Evolutionary conservation across 2,797 vertebrate species (phyloP), one percentile per base, ranked within the genome.

Genomic region (Cephalopachus bancanus): DNA sequence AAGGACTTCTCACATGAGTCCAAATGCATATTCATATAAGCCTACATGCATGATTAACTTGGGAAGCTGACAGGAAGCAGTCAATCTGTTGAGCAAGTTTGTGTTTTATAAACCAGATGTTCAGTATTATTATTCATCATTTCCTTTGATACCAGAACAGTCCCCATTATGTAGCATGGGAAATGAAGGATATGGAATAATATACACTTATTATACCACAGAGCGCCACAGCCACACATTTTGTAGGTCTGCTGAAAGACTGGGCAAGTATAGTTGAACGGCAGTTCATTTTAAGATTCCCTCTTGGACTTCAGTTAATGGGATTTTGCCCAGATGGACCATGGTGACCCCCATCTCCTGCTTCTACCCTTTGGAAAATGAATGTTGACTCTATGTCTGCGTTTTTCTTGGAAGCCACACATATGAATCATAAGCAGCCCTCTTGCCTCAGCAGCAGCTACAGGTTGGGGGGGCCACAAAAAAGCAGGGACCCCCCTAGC

Each of bases 31-130:
- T 95, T 96, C 96, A 93, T 86, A 83, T 30, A 78, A 85, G 69
- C 87, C 69, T 78, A 80, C 93, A 81, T 80, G 93, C 90, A 51
- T 92, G 96, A 94, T 96, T 98, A 97, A 89, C 93, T 96, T 83
- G 96, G 89, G 93, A 96, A 91, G 94, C 95, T 94, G 92, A 97
- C 97, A 97, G 97, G 98, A 98, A 98, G 94, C 94, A 96, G 96
- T 94, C 97, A 95, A 96, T 98, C 97, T 97, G 96, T 93, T 95
- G 93, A 98, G 98, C 97, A 97, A 98, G 96, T 97, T 95, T 96
- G 92, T 95, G 90, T 95, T 97, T 98, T 97, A 97, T 94, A 96
- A 97, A 94, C 96, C 98, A 98, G 97, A 97, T 98, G 97, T 98
- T 98, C 28, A 0, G 87, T 94, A 96, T 98, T 97, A 97, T 97